Percentiles rank a stretch among this genome's conserved stretches.
phyloP scores from a whole-genome alignment of 2,888 invertebrate species.

The Nephrocerus scutellatus region DNA sequence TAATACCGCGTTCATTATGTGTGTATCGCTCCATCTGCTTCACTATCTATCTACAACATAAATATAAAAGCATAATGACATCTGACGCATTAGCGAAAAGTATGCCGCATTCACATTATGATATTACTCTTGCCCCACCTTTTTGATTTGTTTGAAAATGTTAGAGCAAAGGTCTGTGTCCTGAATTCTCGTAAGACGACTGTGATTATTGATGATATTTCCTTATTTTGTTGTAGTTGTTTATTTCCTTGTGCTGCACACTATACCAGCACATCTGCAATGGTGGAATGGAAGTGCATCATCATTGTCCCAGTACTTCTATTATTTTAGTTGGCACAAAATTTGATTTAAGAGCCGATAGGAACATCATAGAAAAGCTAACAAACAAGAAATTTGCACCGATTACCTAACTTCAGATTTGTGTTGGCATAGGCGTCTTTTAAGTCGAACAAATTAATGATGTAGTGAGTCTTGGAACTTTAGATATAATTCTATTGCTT shows the following conservation, averaged over 20 bases:
- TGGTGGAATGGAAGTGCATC: slow-evolving; percentile 99
- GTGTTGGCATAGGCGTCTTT: no score
- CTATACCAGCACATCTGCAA: no score
- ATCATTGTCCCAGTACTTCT: slow-evolving; percentile 99
- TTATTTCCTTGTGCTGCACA: slow-evolving; percentile 5
- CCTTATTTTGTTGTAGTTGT: slow-evolving; percentile 3
- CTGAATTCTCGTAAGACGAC: background rate
- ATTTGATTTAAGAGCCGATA: slow-evolving; percentile 93
- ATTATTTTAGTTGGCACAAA: slow-evolving; percentile 98
- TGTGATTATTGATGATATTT: background rate
- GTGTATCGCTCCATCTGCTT: no score
- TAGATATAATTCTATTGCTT: background rate
- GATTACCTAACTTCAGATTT: slow-evolving; percentile 92
- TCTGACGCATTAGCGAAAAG: no score
- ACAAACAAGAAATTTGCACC: slow-evolving; percentile 96
- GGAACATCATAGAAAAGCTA: slow-evolving; percentile 92
- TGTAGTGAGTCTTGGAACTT: background rate
- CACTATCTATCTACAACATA: no score
- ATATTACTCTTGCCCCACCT: slow-evolving; percentile 98
- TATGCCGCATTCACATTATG: no score
- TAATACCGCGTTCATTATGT: no score
- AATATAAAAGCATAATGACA: no score
- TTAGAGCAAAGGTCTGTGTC: slow-evolving; percentile 81
- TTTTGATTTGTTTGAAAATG: slow-evolving; percentile 99
- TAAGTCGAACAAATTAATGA: no score